A percentile compares a stretch with the other conserved stretches of the same genome.
Evolutionary conservation across 2,113 vertebrate species (phyloP).

Genomic region (Tautogolabrus adspersus): DNA sequence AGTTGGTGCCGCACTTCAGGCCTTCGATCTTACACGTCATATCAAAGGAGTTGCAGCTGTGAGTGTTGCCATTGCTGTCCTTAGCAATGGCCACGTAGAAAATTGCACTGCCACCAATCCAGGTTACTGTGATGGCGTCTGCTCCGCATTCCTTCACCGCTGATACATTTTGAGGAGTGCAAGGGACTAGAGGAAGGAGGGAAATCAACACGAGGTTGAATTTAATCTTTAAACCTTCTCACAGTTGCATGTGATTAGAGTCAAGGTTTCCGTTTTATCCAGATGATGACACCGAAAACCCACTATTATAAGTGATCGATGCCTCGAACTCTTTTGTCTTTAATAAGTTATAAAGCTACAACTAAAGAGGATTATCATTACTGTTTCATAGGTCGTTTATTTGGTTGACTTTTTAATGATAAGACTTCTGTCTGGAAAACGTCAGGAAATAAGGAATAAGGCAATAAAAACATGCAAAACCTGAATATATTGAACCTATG

Average conservation of each 20-base stretch:
- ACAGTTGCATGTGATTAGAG: background rate
- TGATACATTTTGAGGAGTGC: conserved; percentile 71
- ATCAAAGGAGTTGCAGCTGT: conserved; percentile 66
- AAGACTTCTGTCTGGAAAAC: too few species aligned
- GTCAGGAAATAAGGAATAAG: too few species aligned
- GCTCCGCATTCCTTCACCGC: conserved; percentile 72
- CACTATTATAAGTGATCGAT: too few species aligned
- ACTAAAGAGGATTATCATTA: too few species aligned
- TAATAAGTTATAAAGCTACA: too few species aligned
- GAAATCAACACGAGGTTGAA: background rate
- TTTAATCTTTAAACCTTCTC: background rate
- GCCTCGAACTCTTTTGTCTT: too few species aligned
- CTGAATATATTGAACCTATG: too few species aligned
- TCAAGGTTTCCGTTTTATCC: too few species aligned
- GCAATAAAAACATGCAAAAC: too few species aligned
- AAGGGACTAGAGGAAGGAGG: conserved; percentile 76
- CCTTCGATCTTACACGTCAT: conserved; percentile 66
- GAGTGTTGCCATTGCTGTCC: conserved; percentile 52
- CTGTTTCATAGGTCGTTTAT: too few species aligned
- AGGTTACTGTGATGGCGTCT: conserved; percentile 69
- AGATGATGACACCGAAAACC: too few species aligned
- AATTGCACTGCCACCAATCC: conserved; percentile 67
- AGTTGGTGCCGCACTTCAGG: conserved; percentile 80
- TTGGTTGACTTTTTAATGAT: too few species aligned
- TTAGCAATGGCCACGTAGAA: conserved; percentile 70